Conservation (phyloP, 2,113 vertebrate genomes). For the Gyps fulvus region DNA sequence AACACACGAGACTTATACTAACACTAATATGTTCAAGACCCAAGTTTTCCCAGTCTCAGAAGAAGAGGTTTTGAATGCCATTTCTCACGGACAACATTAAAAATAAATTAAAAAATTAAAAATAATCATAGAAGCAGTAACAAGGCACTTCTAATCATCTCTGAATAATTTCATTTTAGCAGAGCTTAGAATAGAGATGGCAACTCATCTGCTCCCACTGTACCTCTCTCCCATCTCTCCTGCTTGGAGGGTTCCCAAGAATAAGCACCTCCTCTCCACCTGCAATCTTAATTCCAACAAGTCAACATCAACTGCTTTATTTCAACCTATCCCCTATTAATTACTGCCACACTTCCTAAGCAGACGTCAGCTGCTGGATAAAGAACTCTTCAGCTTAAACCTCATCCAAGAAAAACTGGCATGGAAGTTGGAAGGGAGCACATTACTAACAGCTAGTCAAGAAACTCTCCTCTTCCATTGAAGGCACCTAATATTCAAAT, state of each 20-base stretch:
- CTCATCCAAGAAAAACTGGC: background rate
- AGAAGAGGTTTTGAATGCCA: background rate
- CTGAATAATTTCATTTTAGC: background rate
- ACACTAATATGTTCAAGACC: background rate
- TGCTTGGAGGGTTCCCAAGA: background rate
- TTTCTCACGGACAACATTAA: background rate
- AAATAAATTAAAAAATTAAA: background rate
- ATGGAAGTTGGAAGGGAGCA: background rate
- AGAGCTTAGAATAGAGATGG: background rate
- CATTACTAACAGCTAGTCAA: background rate
- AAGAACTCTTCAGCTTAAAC: background rate
- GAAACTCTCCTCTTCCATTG: background rate
- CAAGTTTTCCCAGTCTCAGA: background rate
- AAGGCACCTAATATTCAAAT: background rate
- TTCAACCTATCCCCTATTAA: background rate
- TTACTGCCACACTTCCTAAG: background rate
- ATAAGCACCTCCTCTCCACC: background rate
- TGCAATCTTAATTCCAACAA: background rate
- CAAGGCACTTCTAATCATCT: background rate
- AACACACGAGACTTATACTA: background rate
- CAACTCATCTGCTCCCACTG: background rate
- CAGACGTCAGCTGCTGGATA: background rate
- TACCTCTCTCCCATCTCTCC: background rate
- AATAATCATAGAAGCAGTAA: background rate
- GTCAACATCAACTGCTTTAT: background rate